Evolutionary conservation across 2,888 invertebrate genomes (phyloP).

Genomic region (Nymphalis polychloros): DNA sequence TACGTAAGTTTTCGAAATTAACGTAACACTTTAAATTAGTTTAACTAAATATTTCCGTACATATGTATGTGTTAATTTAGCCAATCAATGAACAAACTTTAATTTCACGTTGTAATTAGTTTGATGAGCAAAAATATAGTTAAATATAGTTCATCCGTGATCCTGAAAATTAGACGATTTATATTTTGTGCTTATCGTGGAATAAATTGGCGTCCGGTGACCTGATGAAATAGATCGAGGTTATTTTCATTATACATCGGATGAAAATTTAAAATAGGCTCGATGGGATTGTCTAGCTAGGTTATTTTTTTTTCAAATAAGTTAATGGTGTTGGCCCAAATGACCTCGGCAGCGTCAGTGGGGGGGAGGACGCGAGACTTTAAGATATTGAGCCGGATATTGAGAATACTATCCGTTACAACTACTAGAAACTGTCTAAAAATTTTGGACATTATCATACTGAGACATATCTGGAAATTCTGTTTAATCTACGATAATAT

Average conservation of each 20-base stretch:
- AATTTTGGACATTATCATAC: too few species aligned
- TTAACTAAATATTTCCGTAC: slow-evolving; percentile 8
- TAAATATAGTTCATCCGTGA: slow-evolving; percentile 17
- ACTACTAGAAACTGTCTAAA: too few species aligned
- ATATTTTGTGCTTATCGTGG: neutral
- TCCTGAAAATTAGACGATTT: slow-evolving; percentile 19
- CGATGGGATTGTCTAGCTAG: too few species aligned
- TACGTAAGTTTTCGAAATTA: neutral
- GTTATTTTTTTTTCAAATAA: too few species aligned
- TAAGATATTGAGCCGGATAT: too few species aligned
- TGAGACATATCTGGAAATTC: too few species aligned
- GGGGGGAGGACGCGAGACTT: too few species aligned
- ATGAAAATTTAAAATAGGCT: too few species aligned
- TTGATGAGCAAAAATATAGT: slow-evolving; percentile 17
- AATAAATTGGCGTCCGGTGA: slow-evolving; percentile 15
- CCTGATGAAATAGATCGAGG: neutral
- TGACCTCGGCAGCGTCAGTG: too few species aligned
- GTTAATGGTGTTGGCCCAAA: too few species aligned
- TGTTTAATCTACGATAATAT: too few species aligned
- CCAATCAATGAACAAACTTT: slow-evolving; percentile 8
- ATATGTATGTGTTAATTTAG: slow-evolving; percentile 4
- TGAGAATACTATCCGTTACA: too few species aligned
- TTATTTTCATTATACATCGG: neutral
- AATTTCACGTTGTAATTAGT: slow-evolving; percentile 25
- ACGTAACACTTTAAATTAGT: slow-evolving; percentile 8